Conservation (phyloP, 2,888 invertebrate genomes). For the Platerodrilus igneus region DNA sequence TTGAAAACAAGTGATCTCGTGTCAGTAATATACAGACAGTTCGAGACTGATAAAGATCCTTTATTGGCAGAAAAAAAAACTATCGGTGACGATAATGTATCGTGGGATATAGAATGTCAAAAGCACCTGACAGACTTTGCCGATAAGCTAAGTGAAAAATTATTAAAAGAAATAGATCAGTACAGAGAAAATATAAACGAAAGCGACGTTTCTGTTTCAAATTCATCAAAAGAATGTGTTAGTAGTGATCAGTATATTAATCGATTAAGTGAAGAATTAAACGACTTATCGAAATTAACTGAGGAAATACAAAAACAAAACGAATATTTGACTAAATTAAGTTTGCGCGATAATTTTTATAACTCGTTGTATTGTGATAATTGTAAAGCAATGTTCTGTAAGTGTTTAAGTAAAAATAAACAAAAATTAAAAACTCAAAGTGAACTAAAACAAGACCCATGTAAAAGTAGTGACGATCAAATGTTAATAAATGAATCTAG, state of each 20-base stretch:
- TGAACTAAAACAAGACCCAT: slow-evolving; percentile 7
- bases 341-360: slow-evolving; percentile 47
- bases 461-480: slow-evolving; percentile 11
- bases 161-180: slow-evolving; percentile 71
- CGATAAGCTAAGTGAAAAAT: slow-evolving; percentile 75
- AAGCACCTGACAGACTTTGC: slow-evolving; percentile 75
- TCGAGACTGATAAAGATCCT: slow-evolving; percentile 37
- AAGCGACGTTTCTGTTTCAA: slow-evolving; percentile 48
- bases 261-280: slow-evolving; percentile 56
- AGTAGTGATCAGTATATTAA: slow-evolving; percentile 60
- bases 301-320: slow-evolving; percentile 57
- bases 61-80: slow-evolving; percentile 27
- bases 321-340: slow-evolving; percentile 55
- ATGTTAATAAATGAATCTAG: slow-evolving; percentile 8
- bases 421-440: slow-evolving; percentile 8
- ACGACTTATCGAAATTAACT: slow-evolving; percentile 55
- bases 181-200: slow-evolving; percentile 51
- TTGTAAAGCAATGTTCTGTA: slow-evolving; percentile 51
- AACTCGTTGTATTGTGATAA: slow-evolving; percentile 40
- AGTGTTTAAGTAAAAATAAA: slow-evolving; percentile 28
- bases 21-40: slow-evolving; percentile 31
- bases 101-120: slow-evolving; percentile 62
- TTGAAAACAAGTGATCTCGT: slow-evolving; percentile 52
- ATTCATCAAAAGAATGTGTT: slow-evolving; percentile 45
- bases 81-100: slow-evolving; percentile 23